Conservation (phyloP, 2,797 vertebrate genomes). For the Distichodus sexfasciatus region DNA sequence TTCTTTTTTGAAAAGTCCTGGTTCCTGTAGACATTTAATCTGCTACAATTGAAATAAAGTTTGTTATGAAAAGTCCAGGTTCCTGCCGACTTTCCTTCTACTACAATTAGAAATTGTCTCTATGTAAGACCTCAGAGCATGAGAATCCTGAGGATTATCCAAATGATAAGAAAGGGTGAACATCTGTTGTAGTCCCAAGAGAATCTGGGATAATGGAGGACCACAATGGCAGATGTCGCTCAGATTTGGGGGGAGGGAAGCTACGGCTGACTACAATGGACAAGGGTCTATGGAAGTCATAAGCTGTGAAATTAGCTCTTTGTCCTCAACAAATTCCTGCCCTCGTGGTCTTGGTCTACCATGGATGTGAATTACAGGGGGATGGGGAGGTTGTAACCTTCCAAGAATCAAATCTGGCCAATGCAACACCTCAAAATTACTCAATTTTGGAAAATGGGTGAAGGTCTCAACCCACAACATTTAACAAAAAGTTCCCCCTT, state of each 20-base stretch:
- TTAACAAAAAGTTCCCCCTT: too few relatives aligned
- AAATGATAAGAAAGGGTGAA: slow-evolving; percentile 18
- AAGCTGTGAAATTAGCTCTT: slow-evolving; percentile 29
- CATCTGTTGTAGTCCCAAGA: slow-evolving; percentile 36
- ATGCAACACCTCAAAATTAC: too few relatives aligned
- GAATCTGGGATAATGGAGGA: neutral
- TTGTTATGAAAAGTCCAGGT: too few relatives aligned
- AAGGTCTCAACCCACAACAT: too few relatives aligned
- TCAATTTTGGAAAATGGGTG: too few relatives aligned
- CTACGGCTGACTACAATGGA: slow-evolving; percentile 5
- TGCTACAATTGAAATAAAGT: too few relatives aligned
- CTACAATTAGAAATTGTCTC: neutral
- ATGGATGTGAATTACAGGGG: too few relatives aligned
- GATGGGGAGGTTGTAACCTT: too few relatives aligned
- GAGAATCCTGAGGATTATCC: slow-evolving; percentile 14
- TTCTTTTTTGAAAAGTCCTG: neutral
- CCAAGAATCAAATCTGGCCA: too few relatives aligned
- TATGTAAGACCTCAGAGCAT: neutral
- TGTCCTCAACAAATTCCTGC: slow-evolving; percentile 6
- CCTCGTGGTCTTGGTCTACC: neutral
- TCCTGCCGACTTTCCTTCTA: neutral
- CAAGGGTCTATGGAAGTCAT: slow-evolving; percentile 17
- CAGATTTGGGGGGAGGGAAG: slow-evolving; percentile 16
- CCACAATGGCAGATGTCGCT: slow-evolving; percentile 41
- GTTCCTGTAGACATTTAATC: neutral